Conservation (phyloP, 2,797 vertebrate genomes). For the Tauraco hartlaubi region DNA sequence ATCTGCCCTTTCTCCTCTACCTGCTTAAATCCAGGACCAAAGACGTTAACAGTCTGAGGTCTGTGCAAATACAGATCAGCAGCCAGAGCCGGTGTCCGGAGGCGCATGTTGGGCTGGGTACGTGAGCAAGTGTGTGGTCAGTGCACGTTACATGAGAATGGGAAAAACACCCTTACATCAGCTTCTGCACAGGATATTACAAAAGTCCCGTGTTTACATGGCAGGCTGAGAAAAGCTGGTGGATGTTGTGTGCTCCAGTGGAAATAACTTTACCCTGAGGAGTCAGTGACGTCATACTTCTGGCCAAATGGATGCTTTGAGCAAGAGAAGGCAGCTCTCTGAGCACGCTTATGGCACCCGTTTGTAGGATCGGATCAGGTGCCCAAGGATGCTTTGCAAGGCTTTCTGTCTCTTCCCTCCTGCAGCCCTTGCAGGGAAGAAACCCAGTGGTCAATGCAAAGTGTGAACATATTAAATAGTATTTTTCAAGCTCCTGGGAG, state of each 20-base stretch:
- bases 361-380: background rate
- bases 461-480: background rate
- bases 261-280: background rate
- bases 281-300: background rate
- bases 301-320: background rate
- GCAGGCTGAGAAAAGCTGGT: background rate
- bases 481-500: background rate
- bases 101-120: fast-evolving
- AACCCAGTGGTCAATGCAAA: background rate
- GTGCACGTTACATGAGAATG: background rate
- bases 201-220: background rate
- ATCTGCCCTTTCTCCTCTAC: background rate
- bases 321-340: background rate
- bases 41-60: background rate
- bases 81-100: background rate
- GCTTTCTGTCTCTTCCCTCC: background rate
- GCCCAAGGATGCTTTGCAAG: background rate
- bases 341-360: background rate
- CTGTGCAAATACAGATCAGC: background rate
- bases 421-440: background rate
- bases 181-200: slow-evolving; percentile 9
- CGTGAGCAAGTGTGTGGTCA: background rate
- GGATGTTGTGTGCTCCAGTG: background rate
- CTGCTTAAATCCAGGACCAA: background rate
- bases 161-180: too few relatives aligned